Percentiles rank a stretch among this genome's conserved stretches.
phyloP scores from a whole-genome alignment of 2,113 vertebrate genomes.

The Haemorhous mexicanus region DNA sequence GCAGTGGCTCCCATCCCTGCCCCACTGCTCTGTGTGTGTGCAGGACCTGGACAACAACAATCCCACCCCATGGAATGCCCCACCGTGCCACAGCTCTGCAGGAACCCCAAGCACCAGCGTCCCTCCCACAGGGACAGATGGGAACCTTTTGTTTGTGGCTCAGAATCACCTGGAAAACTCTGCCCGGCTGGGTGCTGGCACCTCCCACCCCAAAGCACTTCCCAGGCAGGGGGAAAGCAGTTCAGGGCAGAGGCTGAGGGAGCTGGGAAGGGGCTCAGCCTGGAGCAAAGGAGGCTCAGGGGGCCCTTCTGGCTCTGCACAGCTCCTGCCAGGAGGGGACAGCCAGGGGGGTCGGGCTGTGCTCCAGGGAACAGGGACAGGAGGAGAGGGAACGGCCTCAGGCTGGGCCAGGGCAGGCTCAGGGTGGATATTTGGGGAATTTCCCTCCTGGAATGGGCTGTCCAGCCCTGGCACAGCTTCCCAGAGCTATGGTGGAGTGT shows the following conservation, averaged over 20 bases:
- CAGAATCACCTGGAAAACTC: neutral
- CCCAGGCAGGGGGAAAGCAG: neutral
- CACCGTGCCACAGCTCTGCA: neutral
- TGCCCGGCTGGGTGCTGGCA: neutral
- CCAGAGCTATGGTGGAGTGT: neutral
- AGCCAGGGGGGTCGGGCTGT: accelerated
- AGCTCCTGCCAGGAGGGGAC: neutral
- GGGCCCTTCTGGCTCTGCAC: neutral
- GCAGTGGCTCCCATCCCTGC: neutral
- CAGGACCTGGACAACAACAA: neutral
- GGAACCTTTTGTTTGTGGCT: neutral
- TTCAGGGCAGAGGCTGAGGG: neutral
- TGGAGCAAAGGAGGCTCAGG: neutral
- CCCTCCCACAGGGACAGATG: neutral
- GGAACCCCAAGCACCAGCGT: accelerated
- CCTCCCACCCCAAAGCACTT: neutral
- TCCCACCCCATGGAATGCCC: neutral
- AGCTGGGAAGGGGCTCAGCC: neutral
- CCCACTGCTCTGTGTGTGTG: neutral
- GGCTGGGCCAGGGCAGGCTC: neutral
- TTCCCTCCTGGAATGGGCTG: neutral
- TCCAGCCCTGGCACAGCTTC: neutral
- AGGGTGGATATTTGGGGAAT: neutral
- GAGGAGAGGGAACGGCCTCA: neutral
- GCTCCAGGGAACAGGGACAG: neutral